These are phyloP conservation scores for Gila robusta DNA, from an alignment of 2,797 vertebrate genomes.

Conservation along the genomic window DNA sequence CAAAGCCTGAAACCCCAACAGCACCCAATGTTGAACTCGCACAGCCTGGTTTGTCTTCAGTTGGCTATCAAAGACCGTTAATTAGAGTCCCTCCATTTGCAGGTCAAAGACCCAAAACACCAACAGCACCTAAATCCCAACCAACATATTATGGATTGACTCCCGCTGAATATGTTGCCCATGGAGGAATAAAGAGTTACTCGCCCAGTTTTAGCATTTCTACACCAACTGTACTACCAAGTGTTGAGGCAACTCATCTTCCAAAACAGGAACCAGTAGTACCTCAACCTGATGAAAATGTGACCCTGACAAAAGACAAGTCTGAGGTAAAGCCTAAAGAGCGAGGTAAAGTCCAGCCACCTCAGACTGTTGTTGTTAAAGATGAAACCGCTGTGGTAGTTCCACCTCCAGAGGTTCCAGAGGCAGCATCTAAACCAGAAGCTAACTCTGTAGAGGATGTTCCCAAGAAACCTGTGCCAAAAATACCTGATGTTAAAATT, in stretches of 20 bases:
- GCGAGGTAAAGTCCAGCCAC: constrained; percentile 42
- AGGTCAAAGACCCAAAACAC: constrained; percentile 77
- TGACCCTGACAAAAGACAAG: constrained; percentile 30
- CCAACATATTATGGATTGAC: constrained; percentile 79
- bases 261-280: constrained; percentile 57
- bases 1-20: constrained; percentile 59
- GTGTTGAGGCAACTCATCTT: constrained; percentile 47
- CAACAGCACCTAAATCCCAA: constrained; percentile 71
- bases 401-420: constrained; percentile 59
- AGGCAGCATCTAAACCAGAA: constrained; percentile 54
- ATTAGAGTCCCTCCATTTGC: constrained; percentile 66
- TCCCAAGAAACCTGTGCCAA: constrained; percentile 31
- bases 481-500: constrained; percentile 51
- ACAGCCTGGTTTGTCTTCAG: constrained; percentile 64
- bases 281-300: constrained; percentile 16
- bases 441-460: constrained; percentile 51
- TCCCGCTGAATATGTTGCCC: constrained; percentile 78
- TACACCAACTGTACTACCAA: constrained; percentile 45
- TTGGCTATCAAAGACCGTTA: constrained; percentile 69
- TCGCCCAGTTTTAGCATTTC: constrained; percentile 74
- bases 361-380: constrained; percentile 35
- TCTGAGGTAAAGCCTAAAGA: constrained; percentile 36
- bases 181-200: constrained; percentile 77
- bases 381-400: constrained; percentile 67
- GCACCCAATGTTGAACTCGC: constrained; percentile 61